Conservation (phyloP, 2,797 vertebrate species). For the Gymnothorax javanicus region DNA sequence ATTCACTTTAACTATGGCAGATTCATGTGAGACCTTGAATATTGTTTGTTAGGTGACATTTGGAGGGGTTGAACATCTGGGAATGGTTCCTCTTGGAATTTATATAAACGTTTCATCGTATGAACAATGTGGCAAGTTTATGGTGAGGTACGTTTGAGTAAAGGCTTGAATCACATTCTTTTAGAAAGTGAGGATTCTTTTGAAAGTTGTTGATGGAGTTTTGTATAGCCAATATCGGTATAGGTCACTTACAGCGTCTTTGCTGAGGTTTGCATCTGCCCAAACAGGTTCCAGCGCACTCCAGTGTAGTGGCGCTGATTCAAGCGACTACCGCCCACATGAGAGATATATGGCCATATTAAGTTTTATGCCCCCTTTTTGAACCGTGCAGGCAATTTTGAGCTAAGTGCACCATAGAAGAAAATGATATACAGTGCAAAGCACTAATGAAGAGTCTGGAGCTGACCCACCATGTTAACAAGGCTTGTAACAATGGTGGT, state of each 20-base stretch:
- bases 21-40: constrained; percentile 48
- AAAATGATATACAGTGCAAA: constrained; percentile 64
- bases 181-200: background rate
- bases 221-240: background rate
- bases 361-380: constrained; percentile 58
- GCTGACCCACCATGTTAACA: constrained; percentile 71
- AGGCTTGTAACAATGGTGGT: constrained; percentile 70
- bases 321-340: constrained; percentile 33
- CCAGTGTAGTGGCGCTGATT: constrained; percentile 34
- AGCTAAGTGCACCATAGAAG: constrained; percentile 59
- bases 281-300: background rate
- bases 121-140: background rate
- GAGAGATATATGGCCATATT: constrained; percentile 44
- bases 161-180: background rate
- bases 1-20: constrained; percentile 48
- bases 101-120: background rate
- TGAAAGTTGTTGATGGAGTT: background rate
- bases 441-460: constrained; percentile 67
- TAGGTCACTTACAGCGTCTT: background rate
- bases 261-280: background rate
- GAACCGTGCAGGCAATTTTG: constrained; percentile 60
- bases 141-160: background rate
- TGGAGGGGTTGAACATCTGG: constrained; percentile 44
- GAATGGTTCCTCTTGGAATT: background rate
- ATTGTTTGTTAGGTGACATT: constrained; percentile 46